Evolutionary conservation across 2,888 invertebrate species (phyloP), one percentile per base, ranked within the genome.

Genomic region (Halocaridina rubra): DNA sequence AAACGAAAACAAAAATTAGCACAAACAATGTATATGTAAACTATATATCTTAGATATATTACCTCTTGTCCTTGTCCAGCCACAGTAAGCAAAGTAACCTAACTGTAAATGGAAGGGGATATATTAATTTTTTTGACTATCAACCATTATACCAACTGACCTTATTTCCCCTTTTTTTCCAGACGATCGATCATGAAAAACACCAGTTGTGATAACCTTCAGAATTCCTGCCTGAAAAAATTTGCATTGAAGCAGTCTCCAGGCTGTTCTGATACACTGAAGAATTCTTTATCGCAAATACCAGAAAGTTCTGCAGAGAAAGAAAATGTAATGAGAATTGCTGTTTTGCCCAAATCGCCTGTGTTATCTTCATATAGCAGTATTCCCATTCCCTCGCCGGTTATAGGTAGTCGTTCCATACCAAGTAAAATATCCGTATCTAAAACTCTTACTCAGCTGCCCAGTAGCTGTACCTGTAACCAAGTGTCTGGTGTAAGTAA

Each of bases 121-220:
- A 22, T 22, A 24, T 64, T 64, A 5, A 64, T 4, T 1, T 64
- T 0, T 27, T 13, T 67, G 5, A 10, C 27, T 8, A 5, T 19
- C 27, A 67, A 27, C 32, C 7, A 30, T 72, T 30, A 10, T 13
- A 30, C 3, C 16, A 22, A 24, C 33, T 53, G 5, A n/a, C 19
- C 61, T 53, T 0, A 24, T 22, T 22, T 61, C 10, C 16, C 72
- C 13, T 71, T 53, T 32, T 69, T 53, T 24, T 71, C 30, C 76
- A 85, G 80, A 46, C 80, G 69, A 39, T 85, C 85, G 19, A 85
- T 74, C 19, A 30, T 85, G 80, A 85, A 80, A 33, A 67, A 32
- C 59, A 77, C 61, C 59, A 76, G 32, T 46, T 69, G 77, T 72
- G 24, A 16, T 10, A 16, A 33, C 4, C 22, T 27, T 13, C 39